Evolutionary conservation across 2,113 vertebrate species (phyloP).

Genomic region (Tyto alba): DNA sequence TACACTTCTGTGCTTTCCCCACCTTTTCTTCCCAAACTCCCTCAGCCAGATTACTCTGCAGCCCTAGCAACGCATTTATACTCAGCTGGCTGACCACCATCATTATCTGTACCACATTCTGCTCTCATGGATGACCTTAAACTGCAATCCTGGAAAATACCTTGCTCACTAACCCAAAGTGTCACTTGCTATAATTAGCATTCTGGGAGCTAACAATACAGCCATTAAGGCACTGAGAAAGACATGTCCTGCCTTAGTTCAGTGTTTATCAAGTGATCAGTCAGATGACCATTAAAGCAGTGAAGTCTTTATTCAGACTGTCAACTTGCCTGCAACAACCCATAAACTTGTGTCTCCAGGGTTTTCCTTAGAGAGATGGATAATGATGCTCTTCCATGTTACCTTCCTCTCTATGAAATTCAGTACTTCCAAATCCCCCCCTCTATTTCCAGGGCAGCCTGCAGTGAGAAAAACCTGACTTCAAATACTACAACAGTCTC

Average conservation of each 20-base stretch:
- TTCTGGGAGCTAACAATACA: background rate
- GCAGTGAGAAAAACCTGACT: background rate
- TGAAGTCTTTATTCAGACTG: background rate
- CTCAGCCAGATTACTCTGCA: background rate
- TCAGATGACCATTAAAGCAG: background rate
- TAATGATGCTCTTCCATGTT: background rate
- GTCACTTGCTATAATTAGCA: conserved; percentile 45
- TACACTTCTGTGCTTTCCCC: background rate
- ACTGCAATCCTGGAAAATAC: conserved; percentile 25
- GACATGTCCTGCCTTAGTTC: background rate
- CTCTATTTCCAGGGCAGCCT: background rate
- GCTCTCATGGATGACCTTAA: background rate
- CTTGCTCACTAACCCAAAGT: background rate
- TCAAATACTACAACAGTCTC: background rate
- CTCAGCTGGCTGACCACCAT: background rate
- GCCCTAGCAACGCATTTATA: background rate
- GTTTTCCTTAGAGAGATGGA: background rate
- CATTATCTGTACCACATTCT: background rate
- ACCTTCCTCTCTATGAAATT: background rate
- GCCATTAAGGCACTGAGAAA: background rate
- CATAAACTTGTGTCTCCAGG: background rate
- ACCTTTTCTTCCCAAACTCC: background rate
- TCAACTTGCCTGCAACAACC: background rate
- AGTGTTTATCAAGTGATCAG: background rate
- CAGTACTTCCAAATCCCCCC: background rate